Evolutionary conservation across 2,797 vertebrate genomes (phyloP), one percentile per base, ranked within the genome.

Genomic region (Lindbergichthys nudifrons): DNA sequence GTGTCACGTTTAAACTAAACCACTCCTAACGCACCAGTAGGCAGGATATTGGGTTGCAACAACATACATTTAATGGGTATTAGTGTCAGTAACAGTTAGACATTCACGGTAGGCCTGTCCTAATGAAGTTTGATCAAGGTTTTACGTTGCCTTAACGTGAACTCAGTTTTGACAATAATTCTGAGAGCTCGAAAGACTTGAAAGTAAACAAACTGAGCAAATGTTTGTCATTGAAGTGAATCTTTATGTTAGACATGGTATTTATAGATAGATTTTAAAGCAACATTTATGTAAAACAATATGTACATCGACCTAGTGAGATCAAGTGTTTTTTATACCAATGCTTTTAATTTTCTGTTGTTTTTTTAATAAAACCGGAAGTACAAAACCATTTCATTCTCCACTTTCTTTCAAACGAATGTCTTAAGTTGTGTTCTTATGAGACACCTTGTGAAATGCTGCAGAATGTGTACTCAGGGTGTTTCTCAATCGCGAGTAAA

Each of bases 71-170:
- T 43, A 48, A 66, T 32, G 30, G 41, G 67, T 11, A 45, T 68
- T 51, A 64, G 41, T 21, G 62, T 66, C 9, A 18, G 8, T 51
- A 56, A 54, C 47, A 51, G 19, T 51, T 21, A 42, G 45, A 61
- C 18, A 11, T 45, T 57, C 26, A 66, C 19, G 15, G 57, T 23
- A 7, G 50, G 23, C 19, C 42, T 9, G 46, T 66, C 47, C 46
- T 61, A 10, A 70, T 41, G 21, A 52, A 63, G 65, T 70, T 79
- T 85, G 41, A 88, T 80, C 75, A 87, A 83, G 74, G 83, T 82
- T 83, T 88, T 84, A 87, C 89, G 88, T 84, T 93, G 93, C 88
- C 93, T 93, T 92, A 94, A 92, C 69, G 58, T 67, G 69, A 86
- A 80, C 79, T 79, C 65, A 81, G 73, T 43, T 66, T 65, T 71